Base-by-base conservation (phyloP, 2,888 invertebrate species). In the Thymelicus acteon region DNA sequence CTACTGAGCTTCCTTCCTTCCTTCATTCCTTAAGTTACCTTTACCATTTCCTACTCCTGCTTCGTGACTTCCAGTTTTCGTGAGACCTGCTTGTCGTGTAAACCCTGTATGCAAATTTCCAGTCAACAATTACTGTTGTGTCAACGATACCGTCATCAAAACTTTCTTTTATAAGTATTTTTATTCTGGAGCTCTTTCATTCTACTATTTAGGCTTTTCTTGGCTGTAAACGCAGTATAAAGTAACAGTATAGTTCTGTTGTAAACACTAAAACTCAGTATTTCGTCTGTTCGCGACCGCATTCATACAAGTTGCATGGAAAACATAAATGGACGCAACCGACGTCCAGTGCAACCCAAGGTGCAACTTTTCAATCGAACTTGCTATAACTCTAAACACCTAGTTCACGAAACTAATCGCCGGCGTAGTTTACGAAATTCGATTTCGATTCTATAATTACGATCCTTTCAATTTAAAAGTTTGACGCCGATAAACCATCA, bases 391-490 rank as follows among this genome's bases (percentile, higher is more conserved):
- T 72, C 77, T 77, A 76, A 77, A 76, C 75, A 74, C 65, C 64
- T 64, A 72, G 67, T 75, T 70, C 74, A 75, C 75, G 73, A 73
- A 80, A 82, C 81, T 81, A 79, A 82, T 81, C 80, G 76, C 69
- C 72, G 74, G 78, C 76, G 77, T 80, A 80, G 78, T 82, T 79
- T 73, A 74, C 75, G 76, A 76, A 76, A 76, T 78, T 76, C 75
- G 69, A 76, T 74, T 78, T 76, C 75, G 69, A 76, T 74, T 75
- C 72, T 66, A 73, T 74, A 75, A 77, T 72, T 74, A 80, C 75
- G 73, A 78, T 79, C 77, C 74, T 63, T 80, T 81, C 77, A 67
- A 75, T 79, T 82, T 78, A 58, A 72, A 82, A 81, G 73, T 80
- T 82, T 78, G 74, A 75, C 78, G 75, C 75, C 72, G 71, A 72